phyloP scores from a whole-genome alignment of 2,888 invertebrate genomes.

The Meghimatium bilineatum region DNA sequence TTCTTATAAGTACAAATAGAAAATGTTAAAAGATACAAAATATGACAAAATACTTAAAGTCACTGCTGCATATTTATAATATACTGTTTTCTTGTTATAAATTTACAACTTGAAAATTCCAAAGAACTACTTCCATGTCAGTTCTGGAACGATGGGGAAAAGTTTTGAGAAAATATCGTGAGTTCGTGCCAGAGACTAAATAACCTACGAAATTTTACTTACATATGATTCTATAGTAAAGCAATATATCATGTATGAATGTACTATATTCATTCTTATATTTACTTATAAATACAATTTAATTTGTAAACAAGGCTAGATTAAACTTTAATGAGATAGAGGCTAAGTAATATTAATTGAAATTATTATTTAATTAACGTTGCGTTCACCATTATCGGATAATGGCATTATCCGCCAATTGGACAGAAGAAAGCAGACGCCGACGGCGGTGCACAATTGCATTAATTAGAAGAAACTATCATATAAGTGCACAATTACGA shows the following conservation, averaged over 20 bases:
- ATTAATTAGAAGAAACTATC: too few species aligned
- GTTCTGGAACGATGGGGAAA: neutral
- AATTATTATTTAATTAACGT: too few species aligned
- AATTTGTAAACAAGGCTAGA: neutral
- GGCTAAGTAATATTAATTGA: neutral
- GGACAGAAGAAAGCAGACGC: neutral
- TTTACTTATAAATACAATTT: too few species aligned
- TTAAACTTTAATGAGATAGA: neutral
- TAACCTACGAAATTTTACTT: neutral
- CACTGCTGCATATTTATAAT: too few species aligned
- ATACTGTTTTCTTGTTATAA: neutral
- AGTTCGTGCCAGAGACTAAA: neutral
- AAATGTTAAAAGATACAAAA: neutral
- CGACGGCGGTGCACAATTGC: neutral
- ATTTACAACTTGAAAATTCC: conserved; percentile 2
- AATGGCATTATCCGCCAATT: too few species aligned
- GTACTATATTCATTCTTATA: neutral
- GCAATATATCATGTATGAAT: neutral
- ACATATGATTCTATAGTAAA: neutral
- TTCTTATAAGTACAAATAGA: neutral
- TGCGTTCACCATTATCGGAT: too few species aligned
- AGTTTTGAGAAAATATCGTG: conserved; percentile 4
- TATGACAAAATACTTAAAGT: neutral
- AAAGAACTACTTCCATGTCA: conserved; percentile 10
- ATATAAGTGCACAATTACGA: too few species aligned